Evolutionary conservation across 2,113 vertebrate genomes (phyloP).

Genomic region (Hymenochirus boettgeri): DNA sequence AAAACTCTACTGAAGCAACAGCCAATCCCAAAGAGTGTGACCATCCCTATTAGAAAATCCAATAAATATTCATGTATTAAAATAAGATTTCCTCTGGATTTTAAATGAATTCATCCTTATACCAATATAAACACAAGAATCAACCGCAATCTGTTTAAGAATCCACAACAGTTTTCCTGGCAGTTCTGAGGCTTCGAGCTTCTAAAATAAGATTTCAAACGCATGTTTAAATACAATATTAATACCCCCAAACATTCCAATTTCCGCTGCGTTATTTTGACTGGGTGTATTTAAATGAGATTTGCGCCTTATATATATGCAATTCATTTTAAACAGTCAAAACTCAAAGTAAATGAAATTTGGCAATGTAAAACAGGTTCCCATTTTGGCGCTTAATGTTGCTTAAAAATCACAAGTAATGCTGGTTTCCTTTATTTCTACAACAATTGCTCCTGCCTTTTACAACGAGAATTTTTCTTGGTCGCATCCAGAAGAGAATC

Average conservation of each 20-base stretch:
- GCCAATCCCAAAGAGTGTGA: too few species aligned
- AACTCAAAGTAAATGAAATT: conserved; percentile 39
- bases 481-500: conserved; percentile 26
- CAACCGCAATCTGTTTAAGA: conserved; percentile 4
- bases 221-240: conserved; percentile 8
- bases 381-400: conserved; percentile 41
- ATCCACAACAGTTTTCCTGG: neutral
- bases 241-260: conserved; percentile 5
- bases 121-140: neutral
- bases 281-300: conserved; percentile 24
- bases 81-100: neutral
- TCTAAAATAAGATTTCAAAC: neutral
- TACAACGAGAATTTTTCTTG: conserved; percentile 32
- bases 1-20: too few species aligned
- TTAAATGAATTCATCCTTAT: neutral
- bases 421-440: conserved; percentile 27
- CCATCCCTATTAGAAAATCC: too few species aligned
- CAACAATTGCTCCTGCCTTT: conserved; percentile 37
- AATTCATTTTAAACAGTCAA: conserved; percentile 36
- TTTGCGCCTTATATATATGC: conserved; percentile 32
- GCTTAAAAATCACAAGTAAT: conserved; percentile 41
- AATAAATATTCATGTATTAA: too few species aligned
- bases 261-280: conserved; percentile 12
- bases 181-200: neutral
- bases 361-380: conserved; percentile 35